Conservation (phyloP, 2,113 vertebrate species). For the Entosphenus tridentatus region DNA sequence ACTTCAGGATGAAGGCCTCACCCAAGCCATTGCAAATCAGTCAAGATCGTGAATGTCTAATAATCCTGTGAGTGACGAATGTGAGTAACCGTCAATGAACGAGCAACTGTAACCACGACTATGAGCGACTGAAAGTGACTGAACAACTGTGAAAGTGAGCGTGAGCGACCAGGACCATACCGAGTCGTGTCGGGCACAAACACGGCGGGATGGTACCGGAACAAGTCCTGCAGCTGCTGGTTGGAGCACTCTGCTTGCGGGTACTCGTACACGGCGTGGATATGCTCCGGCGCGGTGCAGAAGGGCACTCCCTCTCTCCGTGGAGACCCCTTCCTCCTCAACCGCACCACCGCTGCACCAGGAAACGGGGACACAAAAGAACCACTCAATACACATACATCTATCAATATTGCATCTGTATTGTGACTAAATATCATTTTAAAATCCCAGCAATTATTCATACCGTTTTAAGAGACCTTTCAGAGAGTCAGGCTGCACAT, state of each 20-base stretch:
- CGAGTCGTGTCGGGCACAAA: slow-evolving; percentile 25
- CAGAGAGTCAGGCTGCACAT: too few species aligned
- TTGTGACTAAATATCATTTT: too few species aligned
- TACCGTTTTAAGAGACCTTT: too few species aligned
- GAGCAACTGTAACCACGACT: too few species aligned
- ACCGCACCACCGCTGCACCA: slow-evolving; percentile 19
- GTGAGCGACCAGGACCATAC: not conserved
- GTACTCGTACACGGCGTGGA: slow-evolving; percentile 24
- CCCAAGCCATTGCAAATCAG: too few species aligned
- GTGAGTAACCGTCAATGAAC: too few species aligned
- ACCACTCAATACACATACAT: not conserved
- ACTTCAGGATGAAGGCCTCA: too few species aligned
- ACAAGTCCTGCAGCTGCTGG: slow-evolving; percentile 21
- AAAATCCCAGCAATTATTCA: too few species aligned
- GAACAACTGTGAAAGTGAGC: not conserved
- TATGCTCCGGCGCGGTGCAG: slow-evolving; percentile 21
- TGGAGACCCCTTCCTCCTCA: slow-evolving; percentile 4
- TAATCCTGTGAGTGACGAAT: too few species aligned
- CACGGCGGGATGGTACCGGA: slow-evolving; percentile 26
- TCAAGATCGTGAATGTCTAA: too few species aligned
- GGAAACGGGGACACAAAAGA: not conserved
- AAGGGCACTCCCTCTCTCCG: slow-evolving; percentile 17
- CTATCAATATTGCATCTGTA: too few species aligned
- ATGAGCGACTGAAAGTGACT: too few species aligned
- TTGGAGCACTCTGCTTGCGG: slow-evolving; percentile 19